Conservation (phyloP, 2,113 vertebrate genomes). For the Saimiri boliviensis region DNA sequence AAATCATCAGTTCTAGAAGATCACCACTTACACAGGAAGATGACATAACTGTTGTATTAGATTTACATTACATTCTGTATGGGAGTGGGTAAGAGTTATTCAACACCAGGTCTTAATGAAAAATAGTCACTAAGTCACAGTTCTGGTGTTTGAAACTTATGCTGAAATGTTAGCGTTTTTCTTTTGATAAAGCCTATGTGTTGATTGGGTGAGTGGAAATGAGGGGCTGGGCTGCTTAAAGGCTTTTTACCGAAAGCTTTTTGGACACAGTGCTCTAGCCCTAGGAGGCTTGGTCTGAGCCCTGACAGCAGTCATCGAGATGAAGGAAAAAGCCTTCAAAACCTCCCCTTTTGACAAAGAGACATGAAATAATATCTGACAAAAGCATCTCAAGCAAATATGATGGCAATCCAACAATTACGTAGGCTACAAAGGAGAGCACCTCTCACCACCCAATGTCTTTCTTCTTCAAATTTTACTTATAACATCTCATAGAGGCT, state of each 20-base stretch:
- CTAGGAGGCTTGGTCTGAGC: constrained; percentile 81
- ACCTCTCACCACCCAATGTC: constrained; percentile 82
- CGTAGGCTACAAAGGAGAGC: constrained; percentile 82
- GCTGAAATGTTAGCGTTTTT: constrained; percentile 51
- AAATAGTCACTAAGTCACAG: neutral
- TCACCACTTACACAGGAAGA: constrained; percentile 6
- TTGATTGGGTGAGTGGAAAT: constrained; percentile 83
- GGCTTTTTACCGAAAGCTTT: constrained; percentile 83
- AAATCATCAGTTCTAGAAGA: constrained; percentile 58
- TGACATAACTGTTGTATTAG: neutral
- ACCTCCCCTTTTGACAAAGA: constrained; percentile 83
- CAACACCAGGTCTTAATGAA: constrained; percentile 39
- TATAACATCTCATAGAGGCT: constrained; percentile 87
- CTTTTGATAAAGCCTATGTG: constrained; percentile 66
- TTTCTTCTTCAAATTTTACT: constrained; percentile 80
- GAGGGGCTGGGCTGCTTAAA: constrained; percentile 79
- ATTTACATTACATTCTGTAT: constrained; percentile 11
- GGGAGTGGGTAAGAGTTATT: neutral
- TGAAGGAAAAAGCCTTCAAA: constrained; percentile 71
- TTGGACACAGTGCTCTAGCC: constrained; percentile 74
- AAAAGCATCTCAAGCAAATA: constrained; percentile 83
- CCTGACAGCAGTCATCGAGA: constrained; percentile 82
- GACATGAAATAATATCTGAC: constrained; percentile 79
- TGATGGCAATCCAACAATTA: constrained; percentile 89
- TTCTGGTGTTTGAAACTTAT: neutral